These are phyloP conservation scores for Rhineura floridana DNA, from an alignment of 2,113 vertebrate species.

Conservation along the genomic window DNA sequence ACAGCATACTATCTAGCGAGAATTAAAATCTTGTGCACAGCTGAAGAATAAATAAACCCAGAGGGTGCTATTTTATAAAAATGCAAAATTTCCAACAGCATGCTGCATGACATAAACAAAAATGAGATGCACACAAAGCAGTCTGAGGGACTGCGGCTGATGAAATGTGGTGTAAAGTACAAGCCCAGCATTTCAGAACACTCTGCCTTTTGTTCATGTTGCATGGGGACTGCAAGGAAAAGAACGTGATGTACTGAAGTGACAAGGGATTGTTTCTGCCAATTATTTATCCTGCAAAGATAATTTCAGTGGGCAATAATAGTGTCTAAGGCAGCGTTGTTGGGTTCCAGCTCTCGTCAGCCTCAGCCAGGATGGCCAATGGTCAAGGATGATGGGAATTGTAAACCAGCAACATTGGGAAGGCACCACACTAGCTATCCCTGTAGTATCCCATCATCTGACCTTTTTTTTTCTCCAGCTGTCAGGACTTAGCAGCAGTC, in stretches of 20 bases:
- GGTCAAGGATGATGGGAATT: too few relatives aligned
- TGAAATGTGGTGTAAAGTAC: conserved; percentile 48
- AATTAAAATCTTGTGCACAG: background rate
- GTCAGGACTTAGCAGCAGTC: too few relatives aligned
- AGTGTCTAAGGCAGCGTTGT: too few relatives aligned
- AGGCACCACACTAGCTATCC: too few relatives aligned
- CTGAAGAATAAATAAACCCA: conserved; percentile 36
- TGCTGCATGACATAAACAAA: conserved; percentile 6
- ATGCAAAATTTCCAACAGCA: conserved; percentile 52
- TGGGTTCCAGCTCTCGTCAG: too few relatives aligned
- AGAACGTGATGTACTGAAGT: conserved; percentile 31
- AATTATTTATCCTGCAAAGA: conserved; percentile 40
- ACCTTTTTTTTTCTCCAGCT: too few relatives aligned
- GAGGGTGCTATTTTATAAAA: conserved; percentile 44
- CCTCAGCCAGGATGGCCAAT: too few relatives aligned
- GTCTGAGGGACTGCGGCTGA: conserved; percentile 43
- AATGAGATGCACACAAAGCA: conserved; percentile 30
- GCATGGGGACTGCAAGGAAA: conserved; percentile 29
- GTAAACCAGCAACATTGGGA: too few relatives aligned
- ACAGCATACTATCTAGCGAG: too few relatives aligned
- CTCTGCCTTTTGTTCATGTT: conserved; percentile 26
- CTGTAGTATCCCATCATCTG: too few relatives aligned
- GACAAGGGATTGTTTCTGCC: conserved; percentile 23
- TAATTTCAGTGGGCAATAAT: background rate
- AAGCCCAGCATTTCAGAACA: conserved; percentile 38